A percentile compares a stretch with the other conserved stretches of the same genome.
Evolutionary conservation across 2,797 vertebrate species (phyloP).

Genomic region (Ataeniobius toweri): DNA sequence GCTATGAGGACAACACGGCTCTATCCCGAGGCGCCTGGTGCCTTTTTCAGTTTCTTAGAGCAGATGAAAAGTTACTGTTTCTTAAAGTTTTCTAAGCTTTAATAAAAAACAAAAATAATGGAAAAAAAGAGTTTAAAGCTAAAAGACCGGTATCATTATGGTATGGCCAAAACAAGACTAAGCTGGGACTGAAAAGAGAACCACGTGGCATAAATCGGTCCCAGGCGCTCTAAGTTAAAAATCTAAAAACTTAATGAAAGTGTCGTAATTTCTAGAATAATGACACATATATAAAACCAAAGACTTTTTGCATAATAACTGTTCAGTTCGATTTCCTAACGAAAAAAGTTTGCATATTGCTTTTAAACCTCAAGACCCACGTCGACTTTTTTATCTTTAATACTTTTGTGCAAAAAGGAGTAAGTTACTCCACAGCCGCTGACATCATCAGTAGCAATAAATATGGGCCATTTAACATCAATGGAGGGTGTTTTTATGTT

Average conservation of each 20-base stretch:
- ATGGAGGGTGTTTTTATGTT: background rate
- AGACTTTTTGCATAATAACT: background rate
- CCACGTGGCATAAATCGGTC: background rate
- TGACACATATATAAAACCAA: background rate
- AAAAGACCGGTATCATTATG: background rate
- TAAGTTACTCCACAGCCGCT: background rate
- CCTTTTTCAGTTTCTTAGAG: background rate
- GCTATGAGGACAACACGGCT: conserved; percentile 39
- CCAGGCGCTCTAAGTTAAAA: background rate
- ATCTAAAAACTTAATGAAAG: background rate
- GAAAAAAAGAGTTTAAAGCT: background rate
- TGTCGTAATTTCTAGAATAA: background rate
- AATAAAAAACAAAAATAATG: no score
- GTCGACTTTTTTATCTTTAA: no score
- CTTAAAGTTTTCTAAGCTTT: background rate
- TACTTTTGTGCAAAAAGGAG: background rate
- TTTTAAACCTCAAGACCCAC: background rate
- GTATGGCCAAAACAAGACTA: background rate
- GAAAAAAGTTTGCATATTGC: no score
- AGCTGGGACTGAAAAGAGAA: background rate
- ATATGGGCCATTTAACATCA: background rate
- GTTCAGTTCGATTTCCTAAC: background rate
- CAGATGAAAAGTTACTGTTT: background rate
- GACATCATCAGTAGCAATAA: background rate
- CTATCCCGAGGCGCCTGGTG: conserved; percentile 17